These are phyloP conservation scores for Brachionus rotundiformis DNA, from an alignment of 1,140 invertebrate species.

Conservation along the genomic window DNA sequence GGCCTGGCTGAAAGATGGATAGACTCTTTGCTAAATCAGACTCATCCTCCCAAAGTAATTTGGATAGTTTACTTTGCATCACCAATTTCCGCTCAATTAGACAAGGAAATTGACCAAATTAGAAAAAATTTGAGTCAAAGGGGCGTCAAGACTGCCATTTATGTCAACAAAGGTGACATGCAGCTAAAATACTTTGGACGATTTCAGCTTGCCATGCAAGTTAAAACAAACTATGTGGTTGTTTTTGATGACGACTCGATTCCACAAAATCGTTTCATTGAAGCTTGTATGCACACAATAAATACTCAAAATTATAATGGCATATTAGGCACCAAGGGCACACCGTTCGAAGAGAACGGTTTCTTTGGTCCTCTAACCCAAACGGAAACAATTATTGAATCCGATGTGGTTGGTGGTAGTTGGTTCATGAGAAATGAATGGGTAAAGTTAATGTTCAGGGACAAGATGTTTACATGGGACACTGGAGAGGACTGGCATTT, in stretches of 20 bases:
- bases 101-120: neutral
- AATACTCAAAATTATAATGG: neutral
- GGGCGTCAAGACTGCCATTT: neutral
- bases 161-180: neutral
- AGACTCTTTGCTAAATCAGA: neutral
- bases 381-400: neutral
- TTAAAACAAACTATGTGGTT: neutral
- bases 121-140: neutral
- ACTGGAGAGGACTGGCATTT: slow-evolving; percentile 6
- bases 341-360: neutral
- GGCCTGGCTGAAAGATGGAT: slow-evolving; percentile 13
- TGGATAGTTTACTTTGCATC: slow-evolving; percentile 7
- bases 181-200: slow-evolving; percentile 30
- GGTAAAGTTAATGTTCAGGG: slow-evolving; percentile 13
- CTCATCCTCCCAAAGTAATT: neutral
- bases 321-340: slow-evolving; percentile 7
- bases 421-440: slow-evolving; percentile 23
- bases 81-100: neutral
- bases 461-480: slow-evolving; percentile 7
- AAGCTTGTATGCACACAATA: slow-evolving; percentile 2
- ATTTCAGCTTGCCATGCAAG: slow-evolving; percentile 4
- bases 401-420: slow-evolving; percentile 25
- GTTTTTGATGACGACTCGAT: slow-evolving; percentile 11
- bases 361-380: neutral
- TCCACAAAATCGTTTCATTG: neutral